Evolutionary conservation across 2,113 vertebrate genomes (phyloP), one percentile per base, ranked within the genome.

Genomic region (Ceyx melanurus): DNA sequence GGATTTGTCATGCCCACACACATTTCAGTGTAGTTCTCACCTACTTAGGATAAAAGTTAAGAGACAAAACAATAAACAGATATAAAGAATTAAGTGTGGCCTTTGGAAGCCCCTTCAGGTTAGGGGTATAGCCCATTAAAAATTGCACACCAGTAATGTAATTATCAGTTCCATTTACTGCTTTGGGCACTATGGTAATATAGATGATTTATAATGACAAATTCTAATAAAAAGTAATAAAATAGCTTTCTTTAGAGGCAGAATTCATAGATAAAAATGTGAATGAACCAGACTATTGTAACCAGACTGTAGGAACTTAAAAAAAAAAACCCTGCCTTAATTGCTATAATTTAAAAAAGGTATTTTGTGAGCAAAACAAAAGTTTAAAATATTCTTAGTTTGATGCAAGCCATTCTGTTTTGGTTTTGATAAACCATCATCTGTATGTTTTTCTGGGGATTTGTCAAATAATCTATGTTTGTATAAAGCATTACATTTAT

Each of bases 141-240:
- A 82, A 56, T 70, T 88, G 22, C 33, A 40, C 25, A 58, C 40
- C 14, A 57, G 40, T 75, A 84, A 45, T 0, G 5, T 28, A 93
- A 68, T 92, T 88, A 76, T 65, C 0, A 81, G 67, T 94, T 83
- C 26, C 45, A 81, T 75, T 93, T 90, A 50, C 57, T 84, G 40
- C 80, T 90, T 78, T 81, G 62, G 86, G 65, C 43, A 28, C 26
- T 50, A 2, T 61, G n/a, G 35, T 78, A 88, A 33, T 83, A 81
- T 7, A 61, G 14, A 78, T 86, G 76, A 94, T 92, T 81, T 93
- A 90, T 71, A 67, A 83, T 61, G 68, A 79, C 15, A 68, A 87
- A 92, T 86, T 75, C 65, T 83, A 88, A 77, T 83, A 80, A 77
- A 92, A 92, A 70, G 40, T 64, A 78, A 86, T 92, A 86, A 86